These are phyloP conservation scores for Paraplagusia blochii DNA, from an alignment of 2,113 vertebrate species.

Conservation along the genomic window DNA sequence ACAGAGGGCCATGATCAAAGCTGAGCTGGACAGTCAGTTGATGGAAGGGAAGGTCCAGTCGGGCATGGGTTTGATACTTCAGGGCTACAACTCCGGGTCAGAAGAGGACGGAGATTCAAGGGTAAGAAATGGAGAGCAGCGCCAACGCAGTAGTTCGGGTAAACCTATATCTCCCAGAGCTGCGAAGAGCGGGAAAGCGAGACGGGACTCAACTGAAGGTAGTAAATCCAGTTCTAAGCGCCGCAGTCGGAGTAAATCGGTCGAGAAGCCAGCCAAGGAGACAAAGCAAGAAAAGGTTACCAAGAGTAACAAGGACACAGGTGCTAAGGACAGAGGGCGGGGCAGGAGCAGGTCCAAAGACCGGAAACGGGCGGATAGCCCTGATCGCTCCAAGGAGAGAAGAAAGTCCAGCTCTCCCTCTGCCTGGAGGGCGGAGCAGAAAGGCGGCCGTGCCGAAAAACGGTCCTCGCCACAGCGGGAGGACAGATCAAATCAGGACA, in stretches of 20 bases:
- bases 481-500: conserved; percentile 58
- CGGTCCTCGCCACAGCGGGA: conserved; percentile 65
- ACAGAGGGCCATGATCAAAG: conserved; percentile 96
- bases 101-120: conserved; percentile 93
- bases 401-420: conserved; percentile 77
- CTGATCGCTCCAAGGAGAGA: conserved; percentile 84
- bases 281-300: conserved; percentile 86
- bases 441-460: conserved; percentile 74
- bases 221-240: conserved; percentile 84
- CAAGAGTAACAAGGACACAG: conserved; percentile 63
- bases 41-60: conserved; percentile 99
- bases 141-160: conserved; percentile 68
- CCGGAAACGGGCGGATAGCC: conserved; percentile 82
- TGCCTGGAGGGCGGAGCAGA: conserved; percentile 80
- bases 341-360: conserved; percentile 88
- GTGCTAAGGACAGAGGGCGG: conserved; percentile 55
- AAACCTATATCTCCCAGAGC: conserved; percentile 73
- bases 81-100: conserved; percentile 97
- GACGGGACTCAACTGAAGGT: conserved; percentile 82
- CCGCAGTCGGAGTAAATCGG: conserved; percentile 85
- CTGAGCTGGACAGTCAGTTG: conserved; percentile 96
- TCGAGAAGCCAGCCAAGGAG: conserved; percentile 82
- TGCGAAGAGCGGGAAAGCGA: conserved; percentile 77
- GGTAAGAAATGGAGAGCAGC: conserved; percentile 86
- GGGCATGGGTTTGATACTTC: conserved; percentile 96